Base-by-base conservation (phyloP, 2,888 invertebrate genomes). In the Antheraea assamensis region DNA sequence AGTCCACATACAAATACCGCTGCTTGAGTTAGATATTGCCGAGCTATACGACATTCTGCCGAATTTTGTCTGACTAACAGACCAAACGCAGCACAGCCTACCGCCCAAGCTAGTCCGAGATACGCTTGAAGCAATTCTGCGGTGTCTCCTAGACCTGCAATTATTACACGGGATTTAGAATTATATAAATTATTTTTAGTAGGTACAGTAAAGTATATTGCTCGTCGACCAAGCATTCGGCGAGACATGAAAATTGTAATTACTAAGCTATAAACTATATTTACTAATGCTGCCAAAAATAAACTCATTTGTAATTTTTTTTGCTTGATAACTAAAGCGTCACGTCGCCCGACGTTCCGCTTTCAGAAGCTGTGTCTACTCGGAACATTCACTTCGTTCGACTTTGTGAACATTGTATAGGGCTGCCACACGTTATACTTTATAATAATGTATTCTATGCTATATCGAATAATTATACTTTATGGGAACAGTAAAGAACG, bases 1-100 rank as follows among this genome's bases (percentile, higher is more conserved):
- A 97, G 90, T 7, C 96, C 97, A 83, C 97, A 97, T 85, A 97
- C 97, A 84, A 97, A 97, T 61, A 97, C 96, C 0, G 97, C 97
- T 0, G 97, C 97, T 87, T 97, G 97, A 73, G 97, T 97, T 66
- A 98, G 95, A 89, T 98, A 98, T 88, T 98, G 98, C 72, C 98
- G 95, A 0, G 97, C 97, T 74, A 98, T 97, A 71, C 97, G 95
- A 87, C 98, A 98, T 86, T 98, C 98, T 24, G 97, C 96, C 68
- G 96, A 97, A 85, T 97, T 97, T 86, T 97, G 97, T 3, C 98
- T 96, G n/a, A 98, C 97, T 72, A 98, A 94, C 74, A 97, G 95
- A 52, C 98, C 98, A 85, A 98, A 98, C 0, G 97, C 96, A 5
- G 96, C 96, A 83, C 97, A 97, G 2, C 98, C 98, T 0, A 97